phyloP scores from a whole-genome alignment of 35 echinoderm and acorn worm genomes.

The Heliocidaris tuberculata region DNA sequence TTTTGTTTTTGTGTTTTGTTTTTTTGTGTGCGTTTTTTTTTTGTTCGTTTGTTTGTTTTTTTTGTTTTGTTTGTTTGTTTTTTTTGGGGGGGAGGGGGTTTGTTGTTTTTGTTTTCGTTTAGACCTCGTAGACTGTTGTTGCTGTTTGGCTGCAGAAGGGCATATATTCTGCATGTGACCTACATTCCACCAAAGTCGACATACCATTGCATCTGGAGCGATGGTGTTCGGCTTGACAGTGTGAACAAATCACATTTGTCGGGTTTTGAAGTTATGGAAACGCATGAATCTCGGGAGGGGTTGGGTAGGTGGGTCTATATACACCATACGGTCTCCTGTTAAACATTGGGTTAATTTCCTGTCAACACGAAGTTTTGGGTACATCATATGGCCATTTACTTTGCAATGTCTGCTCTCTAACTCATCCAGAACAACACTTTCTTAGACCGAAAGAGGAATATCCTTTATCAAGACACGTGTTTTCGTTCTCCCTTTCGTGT shows the following conservation, averaged over 20 bases:
- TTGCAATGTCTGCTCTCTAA: not conserved
- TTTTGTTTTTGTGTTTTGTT: too few relatives aligned
- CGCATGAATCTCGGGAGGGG: slow-evolving; percentile 1
- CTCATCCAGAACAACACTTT: not conserved
- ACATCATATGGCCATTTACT: not conserved
- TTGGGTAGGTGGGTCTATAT: not conserved
- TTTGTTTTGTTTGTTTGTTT: too few relatives aligned
- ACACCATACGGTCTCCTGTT: not conserved
- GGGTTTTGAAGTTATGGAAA: slow-evolving; percentile 14
- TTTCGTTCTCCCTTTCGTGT: not conserved
- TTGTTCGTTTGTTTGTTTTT: too few relatives aligned
- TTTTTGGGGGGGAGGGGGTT: too few relatives aligned
- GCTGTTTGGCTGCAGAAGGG: too few relatives aligned
- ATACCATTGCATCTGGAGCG: too few relatives aligned
- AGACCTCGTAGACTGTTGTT: too few relatives aligned
- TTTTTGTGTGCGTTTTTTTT: too few relatives aligned
- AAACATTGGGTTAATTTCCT: not conserved
- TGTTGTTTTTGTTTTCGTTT: too few relatives aligned
- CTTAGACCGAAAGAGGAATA: not conserved
- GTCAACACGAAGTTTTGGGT: not conserved
- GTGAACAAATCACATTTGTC: not conserved
- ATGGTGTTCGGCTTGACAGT: too few relatives aligned
- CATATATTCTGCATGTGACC: too few relatives aligned
- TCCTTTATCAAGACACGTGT: not conserved
- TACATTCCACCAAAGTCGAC: too few relatives aligned